Evolutionary conservation across 2,797 vertebrate species (phyloP).

Genomic region (Oceanodroma leucorhoa): DNA sequence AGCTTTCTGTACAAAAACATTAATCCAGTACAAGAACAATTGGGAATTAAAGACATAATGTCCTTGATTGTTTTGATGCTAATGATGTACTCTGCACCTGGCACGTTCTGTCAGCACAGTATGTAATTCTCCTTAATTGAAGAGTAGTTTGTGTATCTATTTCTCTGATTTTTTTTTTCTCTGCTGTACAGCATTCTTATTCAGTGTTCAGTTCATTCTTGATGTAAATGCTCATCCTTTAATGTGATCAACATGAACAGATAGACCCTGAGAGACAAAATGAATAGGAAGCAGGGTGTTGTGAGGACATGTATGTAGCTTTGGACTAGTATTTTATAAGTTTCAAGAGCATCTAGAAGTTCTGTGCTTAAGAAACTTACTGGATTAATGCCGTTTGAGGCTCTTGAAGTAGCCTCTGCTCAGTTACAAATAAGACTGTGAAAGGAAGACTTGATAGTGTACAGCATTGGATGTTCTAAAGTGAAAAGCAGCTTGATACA

Average conservation of each 20-base stretch:
- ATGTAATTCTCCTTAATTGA: background rate
- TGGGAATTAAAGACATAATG: background rate
- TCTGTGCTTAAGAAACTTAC: background rate
- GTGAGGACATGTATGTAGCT: background rate
- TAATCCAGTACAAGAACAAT: background rate
- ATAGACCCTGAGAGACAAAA: background rate
- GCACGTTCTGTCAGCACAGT: background rate
- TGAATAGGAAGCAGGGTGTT: background rate
- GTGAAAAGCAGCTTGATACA: rapidly evolving
- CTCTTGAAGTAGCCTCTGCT: background rate
- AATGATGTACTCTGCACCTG: background rate
- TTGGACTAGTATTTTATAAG: background rate
- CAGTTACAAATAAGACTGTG: background rate
- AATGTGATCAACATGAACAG: background rate
- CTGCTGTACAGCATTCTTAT: background rate
- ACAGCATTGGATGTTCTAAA: background rate
- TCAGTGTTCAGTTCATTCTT: background rate
- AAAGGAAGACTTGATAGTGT: background rate
- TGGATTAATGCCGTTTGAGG: background rate
- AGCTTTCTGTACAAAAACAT: background rate
- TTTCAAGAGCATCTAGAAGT: background rate
- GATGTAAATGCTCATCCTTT: background rate
- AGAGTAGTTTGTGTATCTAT: background rate
- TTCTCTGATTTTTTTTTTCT: background rate
- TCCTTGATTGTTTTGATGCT: background rate